These are phyloP conservation scores for Drosophila elegans DNA, from an alignment of 1,140 invertebrate genomes.

Conservation along the genomic window DNA sequence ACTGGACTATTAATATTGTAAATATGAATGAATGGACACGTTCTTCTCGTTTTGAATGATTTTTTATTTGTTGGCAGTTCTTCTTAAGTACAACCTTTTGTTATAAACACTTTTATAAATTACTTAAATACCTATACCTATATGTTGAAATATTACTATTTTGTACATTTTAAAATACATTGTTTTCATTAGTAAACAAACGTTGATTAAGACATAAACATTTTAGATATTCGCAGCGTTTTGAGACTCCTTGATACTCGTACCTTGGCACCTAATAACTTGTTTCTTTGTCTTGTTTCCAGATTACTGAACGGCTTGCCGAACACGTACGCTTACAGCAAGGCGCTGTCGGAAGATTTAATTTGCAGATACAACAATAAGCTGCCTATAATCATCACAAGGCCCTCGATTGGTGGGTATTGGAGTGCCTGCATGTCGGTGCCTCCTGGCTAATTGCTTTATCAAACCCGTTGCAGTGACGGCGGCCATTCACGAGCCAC, in stretches of 20 bases:
- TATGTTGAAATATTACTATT: too few relatives aligned
- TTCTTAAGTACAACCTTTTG: too few relatives aligned
- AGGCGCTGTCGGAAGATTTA: conserved; percentile 90
- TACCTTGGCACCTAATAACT: conserved; percentile 23
- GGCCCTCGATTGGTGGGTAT: conserved; percentile 91
- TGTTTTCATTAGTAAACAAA: neutral
- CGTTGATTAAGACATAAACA: neutral
- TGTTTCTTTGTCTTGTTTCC: conserved; percentile 56
- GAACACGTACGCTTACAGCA: conserved; percentile 93
- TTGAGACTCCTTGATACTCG: neutral
- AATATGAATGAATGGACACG: too few relatives aligned
- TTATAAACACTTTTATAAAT: too few relatives aligned
- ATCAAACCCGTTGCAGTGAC: conserved; percentile 86
- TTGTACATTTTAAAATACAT: too few relatives aligned
- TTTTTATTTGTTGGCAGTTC: too few relatives aligned
- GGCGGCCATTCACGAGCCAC: conserved; percentile 89
- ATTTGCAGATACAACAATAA: conserved; percentile 87
- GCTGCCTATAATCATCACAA: conserved; percentile 89
- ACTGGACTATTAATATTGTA: too few relatives aligned
- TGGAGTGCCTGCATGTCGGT: conserved; percentile 6
- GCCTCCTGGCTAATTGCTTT: conserved; percentile 34
- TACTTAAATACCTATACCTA: too few relatives aligned
- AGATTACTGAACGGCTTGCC: conserved; percentile 90
- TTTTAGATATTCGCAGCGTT: neutral
- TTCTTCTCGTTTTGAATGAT: too few relatives aligned